Conservation (phyloP, 2,113 vertebrate species). For the Crotalus horridus region DNA sequence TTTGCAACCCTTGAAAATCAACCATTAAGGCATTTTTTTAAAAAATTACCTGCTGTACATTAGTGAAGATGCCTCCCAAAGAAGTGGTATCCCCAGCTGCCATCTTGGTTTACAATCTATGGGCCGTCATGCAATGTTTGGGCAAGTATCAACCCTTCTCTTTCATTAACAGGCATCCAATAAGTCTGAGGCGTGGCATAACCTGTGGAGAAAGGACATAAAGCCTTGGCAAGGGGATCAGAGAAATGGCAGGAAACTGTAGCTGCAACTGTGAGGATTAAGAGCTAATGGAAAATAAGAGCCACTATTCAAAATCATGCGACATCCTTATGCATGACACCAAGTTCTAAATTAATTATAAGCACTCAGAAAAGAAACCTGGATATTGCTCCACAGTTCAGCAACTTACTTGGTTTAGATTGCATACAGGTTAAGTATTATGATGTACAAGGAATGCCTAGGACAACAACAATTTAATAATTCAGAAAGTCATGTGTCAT, state of each 20-base stretch:
- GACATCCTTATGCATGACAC: slow-evolving; percentile 10
- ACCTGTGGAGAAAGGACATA: slow-evolving; percentile 70
- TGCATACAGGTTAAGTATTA: slow-evolving; percentile 6
- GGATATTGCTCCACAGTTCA: slow-evolving; percentile 25
- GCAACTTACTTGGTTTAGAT: slow-evolving; percentile 29
- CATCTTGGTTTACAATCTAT: slow-evolving; percentile 76
- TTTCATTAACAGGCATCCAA: slow-evolving; percentile 83
- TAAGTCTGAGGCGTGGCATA: slow-evolving; percentile 85
- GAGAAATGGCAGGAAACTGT: not conserved
- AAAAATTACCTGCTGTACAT: slow-evolving; percentile 77
- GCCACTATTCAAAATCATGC: slow-evolving; percentile 1
- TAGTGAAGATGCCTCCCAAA: slow-evolving; percentile 77
- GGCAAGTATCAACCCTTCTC: slow-evolving; percentile 85
- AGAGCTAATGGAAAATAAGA: slow-evolving; percentile 6
- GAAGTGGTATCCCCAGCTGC: slow-evolving; percentile 83
- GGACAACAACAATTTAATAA: slow-evolving; percentile 37
- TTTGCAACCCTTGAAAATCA: not conserved
- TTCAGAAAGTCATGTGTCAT: slow-evolving; percentile 4
- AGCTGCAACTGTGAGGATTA: not conserved
- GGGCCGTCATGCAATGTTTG: slow-evolving; percentile 46
- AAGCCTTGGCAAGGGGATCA: not conserved
- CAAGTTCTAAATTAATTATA: slow-evolving; percentile 11
- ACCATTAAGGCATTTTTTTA: not conserved
- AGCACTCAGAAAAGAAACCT: slow-evolving; percentile 1
- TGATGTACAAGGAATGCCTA: not conserved